Conservation (phyloP, 2,113 vertebrate species). For the Cavia aperea region DNA sequence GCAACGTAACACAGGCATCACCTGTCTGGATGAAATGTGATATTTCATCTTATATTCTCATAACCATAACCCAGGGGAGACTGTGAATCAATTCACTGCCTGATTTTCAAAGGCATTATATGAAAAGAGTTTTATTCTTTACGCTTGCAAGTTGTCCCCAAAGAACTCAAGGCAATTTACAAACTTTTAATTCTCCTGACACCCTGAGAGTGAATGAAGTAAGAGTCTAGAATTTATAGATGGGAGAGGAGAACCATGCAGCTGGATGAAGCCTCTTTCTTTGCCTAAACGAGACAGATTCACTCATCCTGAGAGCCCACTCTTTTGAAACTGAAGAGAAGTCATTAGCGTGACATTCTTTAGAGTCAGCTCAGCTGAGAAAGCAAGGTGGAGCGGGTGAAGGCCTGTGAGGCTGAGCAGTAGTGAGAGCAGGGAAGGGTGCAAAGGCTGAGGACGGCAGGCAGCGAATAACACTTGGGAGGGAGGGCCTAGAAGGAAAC, state of each 20-base stretch:
- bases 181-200: constrained; percentile 57
- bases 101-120: constrained; percentile 36
- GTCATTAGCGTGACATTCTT: background rate
- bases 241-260: background rate
- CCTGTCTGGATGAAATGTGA: constrained; percentile 34
- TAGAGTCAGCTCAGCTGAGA: background rate
- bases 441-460: background rate
- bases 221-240: constrained; percentile 2
- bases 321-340: background rate
- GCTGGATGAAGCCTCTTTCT: background rate
- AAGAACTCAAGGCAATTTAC: constrained; percentile 54
- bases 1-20: constrained; percentile 17
- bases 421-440: background rate
- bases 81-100: constrained; percentile 34
- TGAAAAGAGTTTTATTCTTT: constrained; percentile 47
- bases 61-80: constrained; percentile 42
- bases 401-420: background rate
- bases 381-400: background rate
- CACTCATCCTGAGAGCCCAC: background rate
- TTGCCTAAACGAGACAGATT: background rate
- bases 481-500: rapidly evolving
- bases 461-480: background rate
- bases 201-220: background rate
- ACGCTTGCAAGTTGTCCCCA: constrained; percentile 25
- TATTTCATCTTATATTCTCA: constrained; percentile 40